phyloP scores from a whole-genome alignment of 2,113 vertebrate genomes.

The Mesitornis unicolor region DNA sequence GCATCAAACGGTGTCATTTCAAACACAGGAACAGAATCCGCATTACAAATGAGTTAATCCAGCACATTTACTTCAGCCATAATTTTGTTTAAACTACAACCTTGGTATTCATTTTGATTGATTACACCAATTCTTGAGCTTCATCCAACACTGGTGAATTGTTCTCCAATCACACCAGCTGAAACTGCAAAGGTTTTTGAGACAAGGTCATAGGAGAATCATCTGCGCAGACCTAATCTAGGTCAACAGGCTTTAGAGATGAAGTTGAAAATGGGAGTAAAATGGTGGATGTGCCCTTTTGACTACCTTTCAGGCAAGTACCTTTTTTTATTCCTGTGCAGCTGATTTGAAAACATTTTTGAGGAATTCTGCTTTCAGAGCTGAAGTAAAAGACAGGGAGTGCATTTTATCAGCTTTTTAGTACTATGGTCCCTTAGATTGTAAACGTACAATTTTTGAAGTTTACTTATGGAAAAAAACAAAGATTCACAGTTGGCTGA shows the following conservation, averaged over 20 bases:
- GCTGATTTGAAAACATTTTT: background rate
- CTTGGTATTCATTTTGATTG: background rate
- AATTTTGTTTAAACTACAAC: background rate
- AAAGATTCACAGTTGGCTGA: background rate
- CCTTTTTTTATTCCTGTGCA: background rate
- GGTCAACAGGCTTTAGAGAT: background rate
- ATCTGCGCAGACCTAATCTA: background rate
- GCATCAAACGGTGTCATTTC: background rate
- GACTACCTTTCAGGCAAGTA: background rate
- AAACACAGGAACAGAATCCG: background rate
- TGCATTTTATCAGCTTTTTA: background rate
- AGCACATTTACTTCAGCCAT: background rate
- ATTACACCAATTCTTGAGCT: slow-evolving; percentile 1
- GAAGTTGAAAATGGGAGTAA: background rate
- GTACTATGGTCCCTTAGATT: background rate
- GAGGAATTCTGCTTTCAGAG: background rate
- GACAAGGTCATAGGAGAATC: background rate
- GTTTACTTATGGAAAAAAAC: background rate
- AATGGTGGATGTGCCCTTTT: background rate
- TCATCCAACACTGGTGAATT: background rate
- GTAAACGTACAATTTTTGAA: background rate
- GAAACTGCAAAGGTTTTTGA: background rate
- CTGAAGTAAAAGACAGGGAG: background rate
- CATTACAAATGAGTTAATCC: background rate
- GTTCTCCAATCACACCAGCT: background rate